Base-by-base conservation (phyloP, 92 coral and sea anemone species). In the Phenganax subtilis region DNA sequence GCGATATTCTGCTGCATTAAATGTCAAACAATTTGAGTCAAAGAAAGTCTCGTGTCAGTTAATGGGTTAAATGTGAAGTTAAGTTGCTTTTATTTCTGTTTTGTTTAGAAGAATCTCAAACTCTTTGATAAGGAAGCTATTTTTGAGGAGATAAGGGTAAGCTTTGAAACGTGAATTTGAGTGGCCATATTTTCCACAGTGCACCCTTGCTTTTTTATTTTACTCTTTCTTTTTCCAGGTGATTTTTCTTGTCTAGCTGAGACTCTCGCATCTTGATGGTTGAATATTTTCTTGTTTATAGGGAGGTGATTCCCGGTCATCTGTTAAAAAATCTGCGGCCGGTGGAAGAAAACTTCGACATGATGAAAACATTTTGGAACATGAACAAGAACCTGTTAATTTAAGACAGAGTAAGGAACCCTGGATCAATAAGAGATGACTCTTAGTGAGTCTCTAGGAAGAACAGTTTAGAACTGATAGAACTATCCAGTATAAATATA, bases 41-140 rank as follows among this genome's bases (percentile, higher is more conserved):
- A 37, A 5, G 47, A 37, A 5, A 37, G 47, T 1, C 47, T 37
- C 5, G 47, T 37, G 28, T 4, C 27, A 11, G 30, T 61, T 80
- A 20, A 12, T 47, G 53, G 58, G 29, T 27, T 74, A 61, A 52
- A 53, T 25, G 15, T 15, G 54, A n/a, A 16, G 3, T 51, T 44
- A 37, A 37, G 47, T 37, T 37, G 47, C 47, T 37, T 37, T 37
- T 37, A 5, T n/a, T 55, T 63, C 52, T 51, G 72, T 80, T 51
- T 55, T 10, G 57, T 63, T 17, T 53, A 91, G 96, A 87, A 89
- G 89, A 91, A 89, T 81, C 85, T 88, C 28, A 91, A 89, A 16
- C 63, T 89, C 20, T 91, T 91, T 88, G 92, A 91, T 77, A 91
- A 91, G 82, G 89, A 90, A 81, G 96, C 96, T 16, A 86, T 89